Base-by-base conservation (phyloP, 2,113 vertebrate species). In the Istiophorus platypterus region DNA sequence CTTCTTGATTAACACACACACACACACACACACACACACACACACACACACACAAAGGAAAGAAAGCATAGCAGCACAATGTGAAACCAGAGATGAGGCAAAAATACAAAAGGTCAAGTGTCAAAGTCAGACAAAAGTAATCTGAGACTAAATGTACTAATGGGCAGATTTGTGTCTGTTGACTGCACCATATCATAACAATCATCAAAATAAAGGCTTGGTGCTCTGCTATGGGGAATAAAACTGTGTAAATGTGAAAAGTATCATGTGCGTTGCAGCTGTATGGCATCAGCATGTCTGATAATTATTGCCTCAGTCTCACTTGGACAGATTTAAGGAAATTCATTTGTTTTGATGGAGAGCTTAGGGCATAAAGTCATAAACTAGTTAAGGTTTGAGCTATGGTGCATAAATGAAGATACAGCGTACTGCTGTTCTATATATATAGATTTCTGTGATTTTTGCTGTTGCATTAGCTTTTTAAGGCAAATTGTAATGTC, bases 61-160 rank as follows among this genome's bases (percentile, higher is more conserved):
- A 22, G 65, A 68, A 45, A 73, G 58, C 26, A 31, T 1, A n/a
- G 26, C 76, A 47, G 27, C 54, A 81, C 45, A 72, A 79, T 49
- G 22, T 76, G 80, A 76, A 85, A 87, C 41, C 57, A 61, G 72
- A 82, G 76, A 81, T 0, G 22, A 66, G 52, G 27, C 20, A 31
- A 17, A 31, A 26, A 51, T 29, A 52, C 58, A 62, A 66, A 66
- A 78, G 74, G 74, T 81, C 59, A 81, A 67, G 27, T 66, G 45
- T 77, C 62, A 8, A 20, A 81, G 22, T 82, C 29, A 65, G 73
- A 74, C 68, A 80, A 80, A 82, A 27, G 83, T 70, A 76, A 88
- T 27, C 14, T 62, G 80, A 88, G 67, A 72, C 39, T 5, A 15
- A 47, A 58, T 57, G 37, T 78, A 27, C 41, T 37, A 57, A 72